Evolutionary conservation across 2,888 invertebrate genomes (phyloP).

Genomic region (Drosophila lacicola): DNA sequence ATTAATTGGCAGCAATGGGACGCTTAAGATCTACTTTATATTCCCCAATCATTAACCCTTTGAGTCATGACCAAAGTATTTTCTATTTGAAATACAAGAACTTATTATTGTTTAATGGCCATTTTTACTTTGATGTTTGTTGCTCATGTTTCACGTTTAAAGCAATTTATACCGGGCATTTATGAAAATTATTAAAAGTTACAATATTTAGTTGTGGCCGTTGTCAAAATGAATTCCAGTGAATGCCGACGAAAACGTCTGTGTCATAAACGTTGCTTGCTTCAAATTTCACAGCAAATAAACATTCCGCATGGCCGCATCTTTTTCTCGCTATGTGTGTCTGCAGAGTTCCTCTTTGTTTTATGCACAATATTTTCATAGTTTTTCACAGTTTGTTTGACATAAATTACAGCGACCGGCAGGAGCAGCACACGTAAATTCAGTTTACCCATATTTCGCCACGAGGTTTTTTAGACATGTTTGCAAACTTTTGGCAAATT

Average conservation of each 20-base stretch:
- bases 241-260: slow-evolving; percentile 39
- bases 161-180: slow-evolving; percentile 47
- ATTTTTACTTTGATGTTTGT: slow-evolving; percentile 62
- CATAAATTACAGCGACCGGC: slow-evolving; percentile 67
- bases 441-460: slow-evolving; percentile 56
- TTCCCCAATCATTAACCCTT: neutral
- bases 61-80: slow-evolving; percentile 15
- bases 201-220: slow-evolving; percentile 23
- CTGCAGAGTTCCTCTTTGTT: slow-evolving; percentile 50
- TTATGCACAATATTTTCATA: slow-evolving; percentile 59
- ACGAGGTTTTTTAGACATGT: slow-evolving; percentile 26
- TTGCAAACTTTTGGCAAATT: slow-evolving; percentile 33
- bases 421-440: slow-evolving; percentile 34
- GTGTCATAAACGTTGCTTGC: slow-evolving; percentile 59
- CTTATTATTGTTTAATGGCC: slow-evolving; percentile 65
- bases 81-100: slow-evolving; percentile 22
- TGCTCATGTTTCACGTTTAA: slow-evolving; percentile 20
- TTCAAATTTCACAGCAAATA: slow-evolving; percentile 71
- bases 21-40: slow-evolving; percentile 21
- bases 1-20: slow-evolving; percentile 53
- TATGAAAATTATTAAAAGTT: slow-evolving; percentile 54
- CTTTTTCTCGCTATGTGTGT: slow-evolving; percentile 25
- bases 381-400: slow-evolving; percentile 63
- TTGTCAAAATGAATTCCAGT: slow-evolving; percentile 38
- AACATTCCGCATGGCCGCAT: slow-evolving; percentile 70